Conservation (phyloP, 2,888 invertebrate genomes). For the Coleophora deauratella region DNA sequence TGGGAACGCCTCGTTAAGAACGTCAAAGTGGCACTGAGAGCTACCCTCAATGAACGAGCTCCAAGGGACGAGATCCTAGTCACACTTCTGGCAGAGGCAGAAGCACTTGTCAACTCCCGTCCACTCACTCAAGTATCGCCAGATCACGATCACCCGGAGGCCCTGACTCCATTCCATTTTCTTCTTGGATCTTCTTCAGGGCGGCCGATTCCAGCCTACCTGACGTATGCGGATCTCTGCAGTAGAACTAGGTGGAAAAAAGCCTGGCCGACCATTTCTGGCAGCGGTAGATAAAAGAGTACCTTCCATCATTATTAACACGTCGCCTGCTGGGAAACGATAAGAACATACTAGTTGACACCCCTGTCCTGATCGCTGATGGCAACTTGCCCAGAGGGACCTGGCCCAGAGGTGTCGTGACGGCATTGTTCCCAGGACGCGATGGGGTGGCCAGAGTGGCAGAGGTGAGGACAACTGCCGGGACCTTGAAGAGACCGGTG, state of each 20-base stretch:
- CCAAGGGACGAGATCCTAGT: conserved; percentile 10
- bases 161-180: conserved; percentile 6
- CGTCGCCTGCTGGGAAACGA: no score
- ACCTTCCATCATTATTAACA: conserved; percentile 3
- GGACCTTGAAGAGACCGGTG: no score
- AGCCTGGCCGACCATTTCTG: no score
- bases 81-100: conserved; percentile 10
- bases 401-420: no score
- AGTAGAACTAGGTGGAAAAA: background rate
- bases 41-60: conserved; percentile 4
- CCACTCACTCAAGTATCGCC: no score
- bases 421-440: no score
- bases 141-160: background rate
- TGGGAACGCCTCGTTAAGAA: conserved; percentile 15
- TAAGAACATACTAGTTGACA: no score
- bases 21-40: conserved; percentile 8
- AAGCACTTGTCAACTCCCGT: conserved; percentile 7
- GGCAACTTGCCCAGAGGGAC: no score
- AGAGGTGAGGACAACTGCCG: no score
- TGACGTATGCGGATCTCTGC: background rate
- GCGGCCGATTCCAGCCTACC: no score
- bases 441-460: no score
- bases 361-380: no score
- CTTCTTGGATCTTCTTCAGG: background rate
- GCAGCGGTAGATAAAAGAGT: conserved; percentile 5